Evolutionary conservation across 1,140 invertebrate genomes (phyloP), one percentile per base, ranked within the genome.

Genomic region (Neelides sp.): DNA sequence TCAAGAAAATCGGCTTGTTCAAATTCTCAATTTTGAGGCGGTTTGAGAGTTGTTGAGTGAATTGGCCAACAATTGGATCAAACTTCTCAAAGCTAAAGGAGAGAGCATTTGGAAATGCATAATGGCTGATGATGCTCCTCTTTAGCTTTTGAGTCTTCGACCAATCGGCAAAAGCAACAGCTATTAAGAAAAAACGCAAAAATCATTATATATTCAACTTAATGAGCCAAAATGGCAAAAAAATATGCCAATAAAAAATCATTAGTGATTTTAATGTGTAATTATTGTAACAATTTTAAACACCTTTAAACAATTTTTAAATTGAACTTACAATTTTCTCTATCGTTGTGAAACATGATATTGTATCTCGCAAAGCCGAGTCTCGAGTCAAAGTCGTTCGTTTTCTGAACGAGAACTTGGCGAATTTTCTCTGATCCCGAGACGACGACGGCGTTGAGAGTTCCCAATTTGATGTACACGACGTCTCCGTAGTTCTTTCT

Each of bases 141-240:
- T 86, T 72, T 0, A 74, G 75, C 52, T 82, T 79, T 60, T 91
- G 87, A 0, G 87, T 65, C 1, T 82, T 77, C 1, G 82, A 85
- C 85, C 84, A 89, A 62, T 89, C 79, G 64, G 84, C 86, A 35
- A 90, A 76, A 10, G 86, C 86, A 43, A 91, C 66, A 50, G 86
- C 85, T 89, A 73, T 48, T n/a, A n/a, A n/a, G n/a, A 73, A 70
- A 65, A 68, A 69, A 70, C 64, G 63, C 37, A 34, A 51, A 43
- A 51, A 48, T 2, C 5, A 35, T 1, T 28, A 26, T 13, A 43
- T 22, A 19, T n/a, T n/a, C n/a, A n/a, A n/a, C n/a, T n/a, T n/a
- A n/a, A n/a, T n/a, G 5, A 39, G n/a, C n/a, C n/a, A 15, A 39
- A 39, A 39, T 39, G 36, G 36, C n/a, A n/a, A n/a, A n/a, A n/a